Evolutionary conservation across 1,140 invertebrate species (phyloP), one percentile per base, ranked within the genome.

Genomic region (Halictus rubicundus): DNA sequence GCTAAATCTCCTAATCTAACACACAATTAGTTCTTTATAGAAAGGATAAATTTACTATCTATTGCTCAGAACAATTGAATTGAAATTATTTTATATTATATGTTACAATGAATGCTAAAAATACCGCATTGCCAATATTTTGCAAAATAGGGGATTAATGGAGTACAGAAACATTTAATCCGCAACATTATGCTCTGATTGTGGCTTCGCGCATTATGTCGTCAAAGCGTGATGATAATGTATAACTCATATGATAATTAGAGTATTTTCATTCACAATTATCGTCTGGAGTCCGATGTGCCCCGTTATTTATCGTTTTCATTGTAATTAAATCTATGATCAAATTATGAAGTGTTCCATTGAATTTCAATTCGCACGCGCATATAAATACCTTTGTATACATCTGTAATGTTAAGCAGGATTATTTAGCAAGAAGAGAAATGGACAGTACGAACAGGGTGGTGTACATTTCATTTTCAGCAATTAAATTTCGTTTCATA

Each of bases 281-380:
- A 85, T 74, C 68, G 60, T 63, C 68, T 25, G 52, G 68, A 68
- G 77, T 85, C 84, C 59, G 57, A 65, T 71, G 71, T 14, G 63
- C 21, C n/a, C 14, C 42, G n/a, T 80, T 72, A 72, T 77, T 80
- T 76, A 84, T 78, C 74, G 68, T 25, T n/a, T n/a, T 21, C 68
- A 84, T 78, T 65, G 74, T 68, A 84, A 84, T 85, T 81, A 73
- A 84, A 85, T 85, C 66, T 46, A 25, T 70, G 61, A 78, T 66
- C 73, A 37, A 74, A 74, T 84, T 81, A 85, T 81, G 52, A 84
- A 80, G 71, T 61, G 2, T n/a, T 32, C 16, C 61, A 10, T 23
- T 32, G 16, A 25, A 59, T 23, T 25, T 9, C 2, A 23, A 37
- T 63, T 68, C 59, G 46, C 42, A 23, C 32, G 37, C 52, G 60